phyloP scores from a whole-genome alignment of 2,797 vertebrate species.

The Kryptolebias ocellatus region DNA sequence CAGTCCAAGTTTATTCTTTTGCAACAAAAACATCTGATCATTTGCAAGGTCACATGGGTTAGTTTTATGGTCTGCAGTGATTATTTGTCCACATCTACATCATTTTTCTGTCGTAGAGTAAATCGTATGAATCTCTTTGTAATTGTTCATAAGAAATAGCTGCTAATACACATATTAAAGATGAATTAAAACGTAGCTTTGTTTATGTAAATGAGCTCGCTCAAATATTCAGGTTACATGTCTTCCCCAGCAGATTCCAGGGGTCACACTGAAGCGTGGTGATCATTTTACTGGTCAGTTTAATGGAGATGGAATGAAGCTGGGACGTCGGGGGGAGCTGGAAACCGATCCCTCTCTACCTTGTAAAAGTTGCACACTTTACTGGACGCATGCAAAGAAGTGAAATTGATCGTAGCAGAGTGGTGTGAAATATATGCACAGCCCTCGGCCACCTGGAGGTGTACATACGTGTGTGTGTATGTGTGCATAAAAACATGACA shows the following conservation, averaged over 20 bases:
- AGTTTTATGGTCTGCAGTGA: background rate
- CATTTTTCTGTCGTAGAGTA: background rate
- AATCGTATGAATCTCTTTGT: background rate
- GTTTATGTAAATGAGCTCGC: background rate
- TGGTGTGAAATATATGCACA: slow-evolving; percentile 66
- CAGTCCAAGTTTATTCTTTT: background rate
- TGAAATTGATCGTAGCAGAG: slow-evolving; percentile 72
- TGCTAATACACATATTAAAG: background rate
- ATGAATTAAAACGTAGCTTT: background rate
- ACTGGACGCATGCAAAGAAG: slow-evolving; percentile 66
- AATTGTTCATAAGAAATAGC: background rate
- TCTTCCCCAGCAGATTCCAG: slow-evolving; percentile 11
- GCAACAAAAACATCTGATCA: no score
- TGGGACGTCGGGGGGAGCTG: slow-evolving; percentile 62
- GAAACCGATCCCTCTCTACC: slow-evolving; percentile 66
- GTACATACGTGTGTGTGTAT: slow-evolving; percentile 21
- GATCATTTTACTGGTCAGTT: slow-evolving; percentile 68
- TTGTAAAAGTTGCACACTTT: slow-evolving; percentile 75
- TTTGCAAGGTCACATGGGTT: background rate
- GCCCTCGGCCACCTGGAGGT: slow-evolving; percentile 63
- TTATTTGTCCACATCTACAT: background rate
- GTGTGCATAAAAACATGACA: slow-evolving; percentile 29
- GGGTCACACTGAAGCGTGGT: slow-evolving; percentile 43
- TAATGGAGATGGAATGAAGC: slow-evolving; percentile 57
- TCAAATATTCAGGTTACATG: background rate